Percentiles rank a stretch among this genome's conserved stretches.
Evolutionary conservation across 2,797 vertebrate species (phyloP).

Genomic region (Sternarchorhynchus goeldii): DNA sequence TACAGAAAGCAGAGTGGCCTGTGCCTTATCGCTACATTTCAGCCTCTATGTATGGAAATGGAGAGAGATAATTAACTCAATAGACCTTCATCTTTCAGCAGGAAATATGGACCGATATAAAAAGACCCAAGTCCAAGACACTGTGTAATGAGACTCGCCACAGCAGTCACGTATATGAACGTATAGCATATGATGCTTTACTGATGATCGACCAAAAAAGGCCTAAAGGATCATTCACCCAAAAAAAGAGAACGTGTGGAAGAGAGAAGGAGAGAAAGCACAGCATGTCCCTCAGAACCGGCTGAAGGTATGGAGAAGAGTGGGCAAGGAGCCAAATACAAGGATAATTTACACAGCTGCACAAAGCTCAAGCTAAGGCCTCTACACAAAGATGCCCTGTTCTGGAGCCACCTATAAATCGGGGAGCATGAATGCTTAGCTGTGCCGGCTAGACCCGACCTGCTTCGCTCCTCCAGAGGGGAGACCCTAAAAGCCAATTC

Average conservation of each 20-base stretch:
- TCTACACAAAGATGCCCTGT: slow-evolving; percentile 69
- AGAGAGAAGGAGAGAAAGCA: slow-evolving; percentile 41
- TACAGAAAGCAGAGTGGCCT: slow-evolving; percentile 71
- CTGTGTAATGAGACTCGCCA: slow-evolving; percentile 51
- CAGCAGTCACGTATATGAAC: slow-evolving; percentile 42
- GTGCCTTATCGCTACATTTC: slow-evolving; percentile 66
- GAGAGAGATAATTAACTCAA: slow-evolving; percentile 78
- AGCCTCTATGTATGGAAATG: slow-evolving; percentile 70
- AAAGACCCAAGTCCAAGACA: slow-evolving; percentile 56
- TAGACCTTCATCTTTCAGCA: slow-evolving; percentile 74
- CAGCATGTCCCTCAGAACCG: slow-evolving; percentile 5
- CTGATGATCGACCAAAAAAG: slow-evolving; percentile 16
- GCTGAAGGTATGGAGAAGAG: slow-evolving; percentile 47
- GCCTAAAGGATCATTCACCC: background rate
- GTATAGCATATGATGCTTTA: slow-evolving; percentile 49
- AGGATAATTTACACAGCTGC: slow-evolving; percentile 64
- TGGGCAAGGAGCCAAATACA: slow-evolving; percentile 64
- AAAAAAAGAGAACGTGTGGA: background rate
- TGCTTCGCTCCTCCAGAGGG: slow-evolving; percentile 42
- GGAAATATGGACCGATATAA: slow-evolving; percentile 65
- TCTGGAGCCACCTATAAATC: slow-evolving; percentile 65
- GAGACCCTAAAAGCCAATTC: slow-evolving; percentile 55
- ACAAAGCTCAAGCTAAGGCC: slow-evolving; percentile 59
- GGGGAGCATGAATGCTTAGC: slow-evolving; percentile 65
- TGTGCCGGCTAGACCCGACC: slow-evolving; percentile 57